Percentiles rank a stretch among this genome's conserved stretches.
These are phyloP conservation scores for Meteorus colon DNA, from an alignment of 2,888 invertebrate genomes.

Conservation along the genomic window DNA sequence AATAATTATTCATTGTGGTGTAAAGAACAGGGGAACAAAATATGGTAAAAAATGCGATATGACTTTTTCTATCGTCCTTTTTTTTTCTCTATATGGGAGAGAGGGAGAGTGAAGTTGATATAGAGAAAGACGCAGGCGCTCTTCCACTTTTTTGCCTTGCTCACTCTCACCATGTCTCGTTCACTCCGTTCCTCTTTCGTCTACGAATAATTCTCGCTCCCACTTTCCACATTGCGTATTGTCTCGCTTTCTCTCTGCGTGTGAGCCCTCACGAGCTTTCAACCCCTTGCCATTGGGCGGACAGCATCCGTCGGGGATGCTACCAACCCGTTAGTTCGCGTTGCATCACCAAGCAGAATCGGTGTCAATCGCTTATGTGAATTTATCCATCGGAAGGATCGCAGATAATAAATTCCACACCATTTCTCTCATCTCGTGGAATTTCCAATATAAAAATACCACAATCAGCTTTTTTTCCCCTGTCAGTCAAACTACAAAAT, in stretches of 20 bases:
- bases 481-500: background rate
- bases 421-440: background rate
- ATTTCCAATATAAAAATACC: conserved; percentile 10
- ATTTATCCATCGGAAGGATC: background rate
- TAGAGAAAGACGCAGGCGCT: conserved; percentile 35
- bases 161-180: background rate
- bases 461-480: background rate
- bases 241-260: conserved; percentile 25
- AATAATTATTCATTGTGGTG: conserved; percentile 15
- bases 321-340: conserved; percentile 17
- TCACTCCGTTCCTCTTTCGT: background rate
- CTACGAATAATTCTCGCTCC: conserved; percentile 8
- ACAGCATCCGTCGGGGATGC: conserved; percentile 27
- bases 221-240: conserved; percentile 17
- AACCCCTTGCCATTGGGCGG: conserved; percentile 30
- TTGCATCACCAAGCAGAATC: conserved; percentile 19
- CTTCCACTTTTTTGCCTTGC: conserved; percentile 3
- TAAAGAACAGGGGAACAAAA: background rate
- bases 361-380: conserved; percentile 30
- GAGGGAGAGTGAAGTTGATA: background rate
- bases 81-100: background rate
- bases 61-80: background rate
- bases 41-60: background rate
- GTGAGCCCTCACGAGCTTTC: conserved; percentile 26
- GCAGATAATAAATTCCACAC: conserved; percentile 16